These are phyloP conservation scores for Varanus komodoensis DNA, from an alignment of 2,113 vertebrate species.

Conservation along the genomic window DNA sequence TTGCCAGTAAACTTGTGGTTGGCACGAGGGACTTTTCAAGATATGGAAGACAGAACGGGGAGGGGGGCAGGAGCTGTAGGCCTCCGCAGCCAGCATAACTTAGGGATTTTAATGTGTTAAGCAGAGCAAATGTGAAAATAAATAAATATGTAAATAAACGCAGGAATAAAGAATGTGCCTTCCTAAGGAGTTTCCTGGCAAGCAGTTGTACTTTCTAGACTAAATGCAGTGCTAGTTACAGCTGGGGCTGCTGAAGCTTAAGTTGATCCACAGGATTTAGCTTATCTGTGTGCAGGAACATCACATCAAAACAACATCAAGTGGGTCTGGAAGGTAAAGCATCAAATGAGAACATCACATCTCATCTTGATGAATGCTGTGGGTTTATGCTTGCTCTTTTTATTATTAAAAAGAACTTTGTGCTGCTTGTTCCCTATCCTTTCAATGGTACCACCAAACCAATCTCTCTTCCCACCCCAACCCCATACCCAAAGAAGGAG, in stretches of 20 bases:
- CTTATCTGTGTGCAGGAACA: slow-evolving; percentile 21
- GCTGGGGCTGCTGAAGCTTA: slow-evolving; percentile 9
- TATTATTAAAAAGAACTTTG: background rate
- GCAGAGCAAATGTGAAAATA: too few species aligned
- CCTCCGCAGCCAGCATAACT: background rate
- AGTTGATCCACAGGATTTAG: slow-evolving; percentile 13
- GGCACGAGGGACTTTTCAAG: background rate
- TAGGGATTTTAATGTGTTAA: too few species aligned
- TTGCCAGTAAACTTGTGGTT: too few species aligned
- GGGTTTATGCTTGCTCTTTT: background rate
- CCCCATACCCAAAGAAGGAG: slow-evolving; percentile 11
- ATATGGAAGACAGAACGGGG: too few species aligned
- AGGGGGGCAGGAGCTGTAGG: background rate
- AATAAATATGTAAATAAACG: too few species aligned
- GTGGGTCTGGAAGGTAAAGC: background rate
- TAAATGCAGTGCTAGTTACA: background rate
- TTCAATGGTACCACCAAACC: background rate
- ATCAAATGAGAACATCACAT: slow-evolving; percentile 4
- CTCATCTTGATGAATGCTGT: slow-evolving; percentile 21
- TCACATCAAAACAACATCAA: slow-evolving; percentile 29
- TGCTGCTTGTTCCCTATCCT: background rate
- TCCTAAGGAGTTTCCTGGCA: background rate
- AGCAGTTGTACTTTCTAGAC: background rate
- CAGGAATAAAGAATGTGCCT: background rate
- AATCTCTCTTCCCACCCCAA: slow-evolving; percentile 43